Evolutionary conservation across 2,888 invertebrate genomes (phyloP), one percentile per base, ranked within the genome.

Genomic region (Zhuqinia jingwanae): DNA sequence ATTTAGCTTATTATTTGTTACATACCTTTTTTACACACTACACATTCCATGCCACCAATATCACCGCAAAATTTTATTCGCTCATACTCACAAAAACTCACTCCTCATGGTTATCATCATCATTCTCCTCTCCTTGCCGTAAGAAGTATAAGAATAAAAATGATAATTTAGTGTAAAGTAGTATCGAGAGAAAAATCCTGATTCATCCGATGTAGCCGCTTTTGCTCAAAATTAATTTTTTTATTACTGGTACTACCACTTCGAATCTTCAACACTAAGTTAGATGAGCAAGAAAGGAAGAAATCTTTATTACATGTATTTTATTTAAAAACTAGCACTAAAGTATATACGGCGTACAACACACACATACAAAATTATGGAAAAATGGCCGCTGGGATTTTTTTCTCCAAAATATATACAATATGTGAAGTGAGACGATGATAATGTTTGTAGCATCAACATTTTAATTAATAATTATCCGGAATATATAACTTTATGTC

Each of bases 391-490:
- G 82, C 75, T 75, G 82, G 82, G 82, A 75, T 58, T 27, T 50
- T 73, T 58, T 81, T n/a, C n/a, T n/a, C 45, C 15, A 42, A 25
- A 47, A 75, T 73, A 82, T n/a, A n/a, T n/a, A n/a, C n/a, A n/a
- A n/a, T n/a, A n/a, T n/a, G n/a, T n/a, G n/a, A 82, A 20, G 20
- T 47, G 63, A 75, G 60, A 68, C 45, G 27, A 70, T 82, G 63
- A 82, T 82, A 82, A 82, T 50, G 82, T 82, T 63, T 82, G 60
- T 75, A 75, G 3, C 82, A 50, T 82, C 75, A 82, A 82, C 82
- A 63, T 82, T 82, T 82, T 82, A 82, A 82, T 82, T 82, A 82
- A 82, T 73, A 81, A 81, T 58, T n/a, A n/a, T n/a, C n/a, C n/a
- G n/a, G n/a, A n/a, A n/a, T n/a, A n/a, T n/a, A n/a, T n/a, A n/a